phyloP scores from a whole-genome alignment of 2,888 invertebrate species.

The Zeuzera pyrina region DNA sequence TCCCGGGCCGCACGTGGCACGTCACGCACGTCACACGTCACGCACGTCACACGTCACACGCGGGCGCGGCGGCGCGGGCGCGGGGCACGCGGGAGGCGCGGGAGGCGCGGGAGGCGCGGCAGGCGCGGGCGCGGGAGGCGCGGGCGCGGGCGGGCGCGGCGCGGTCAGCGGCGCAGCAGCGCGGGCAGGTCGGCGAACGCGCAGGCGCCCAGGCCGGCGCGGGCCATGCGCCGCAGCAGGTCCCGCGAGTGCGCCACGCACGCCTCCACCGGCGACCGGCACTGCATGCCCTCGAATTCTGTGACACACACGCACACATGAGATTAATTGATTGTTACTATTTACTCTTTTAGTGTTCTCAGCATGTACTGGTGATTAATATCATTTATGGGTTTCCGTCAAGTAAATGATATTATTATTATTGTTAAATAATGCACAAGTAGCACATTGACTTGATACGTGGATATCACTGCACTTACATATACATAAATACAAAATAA shows the following conservation, averaged over 20 bases:
- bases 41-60: no score
- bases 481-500: no score
- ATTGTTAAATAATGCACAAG: no score
- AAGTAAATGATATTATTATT: no score
- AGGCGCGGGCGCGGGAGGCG: conserved; percentile 2
- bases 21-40: conserved; percentile 22
- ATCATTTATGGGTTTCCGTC: no score
- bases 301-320: no score
- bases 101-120: conserved; percentile 7
- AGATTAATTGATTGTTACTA: no score
- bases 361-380: no score
- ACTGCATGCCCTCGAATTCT: conserved; percentile 93
- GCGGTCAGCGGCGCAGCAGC: conserved; percentile 81
- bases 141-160: conserved; percentile 46
- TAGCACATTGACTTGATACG: no score
- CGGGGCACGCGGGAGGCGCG: not conserved
- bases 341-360: no score
- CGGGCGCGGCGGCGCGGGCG: conserved; percentile 3
- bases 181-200: conserved; percentile 95
- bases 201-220: conserved; percentile 91
- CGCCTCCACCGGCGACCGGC: conserved; percentile 93
- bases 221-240: conserved; percentile 91
- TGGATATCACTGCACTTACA: no score
- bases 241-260: conserved; percentile 92
- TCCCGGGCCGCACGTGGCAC: conserved; percentile 16